Base-by-base conservation (phyloP, 1,140 invertebrate species). In the Rhysida immarginata region DNA sequence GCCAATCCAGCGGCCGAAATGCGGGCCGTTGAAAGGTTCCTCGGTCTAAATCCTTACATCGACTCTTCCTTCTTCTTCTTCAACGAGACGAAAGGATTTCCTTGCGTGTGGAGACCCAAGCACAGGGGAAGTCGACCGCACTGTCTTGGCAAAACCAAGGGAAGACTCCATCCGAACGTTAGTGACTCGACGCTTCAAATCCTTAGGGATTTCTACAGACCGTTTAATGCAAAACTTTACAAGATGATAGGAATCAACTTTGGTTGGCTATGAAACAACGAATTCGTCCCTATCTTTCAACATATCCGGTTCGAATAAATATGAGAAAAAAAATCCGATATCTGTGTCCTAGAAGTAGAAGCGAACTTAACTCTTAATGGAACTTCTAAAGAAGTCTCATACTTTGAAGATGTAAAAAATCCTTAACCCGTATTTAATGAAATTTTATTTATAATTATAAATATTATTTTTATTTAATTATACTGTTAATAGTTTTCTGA, bases 71-170 rank as follows among this genome's bases (percentile, higher is more conserved):
- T 95, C 69, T 96, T 96, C 71, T 90, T 90, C 67, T 90, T 93
- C 69, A 94, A 96, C 70, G 79, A 84, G 2, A 88, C 88, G 2
- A 94, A 95, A 71, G 89, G 91, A 0, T 96, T 96, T 68, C 91
- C 89, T 0, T 96, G 92, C 68, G 73, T 96, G 79, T 85, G 61
- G 90, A 88, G 64, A 84, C 83, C 0, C 41, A 25, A 29, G 16
- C n/a, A 43, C n/a, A 13, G 69, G 64, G 21, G 78, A 16, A 79
- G 83, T 1, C 81, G 78, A 13, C 85, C 86, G 1, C 89, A 93
- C 65, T 96, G 92, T 71, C 73, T 96, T 41, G 89, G 87, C 46
- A 92, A 91, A 70, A 92, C 87, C 1, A 96, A 96, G 72, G 92
- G 92, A 1, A 73, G 92, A n/a, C 84, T 78, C 62, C 91, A 96